phyloP scores from a whole-genome alignment of 1,140 invertebrate genomes.

The Hycleus phaleratus region DNA sequence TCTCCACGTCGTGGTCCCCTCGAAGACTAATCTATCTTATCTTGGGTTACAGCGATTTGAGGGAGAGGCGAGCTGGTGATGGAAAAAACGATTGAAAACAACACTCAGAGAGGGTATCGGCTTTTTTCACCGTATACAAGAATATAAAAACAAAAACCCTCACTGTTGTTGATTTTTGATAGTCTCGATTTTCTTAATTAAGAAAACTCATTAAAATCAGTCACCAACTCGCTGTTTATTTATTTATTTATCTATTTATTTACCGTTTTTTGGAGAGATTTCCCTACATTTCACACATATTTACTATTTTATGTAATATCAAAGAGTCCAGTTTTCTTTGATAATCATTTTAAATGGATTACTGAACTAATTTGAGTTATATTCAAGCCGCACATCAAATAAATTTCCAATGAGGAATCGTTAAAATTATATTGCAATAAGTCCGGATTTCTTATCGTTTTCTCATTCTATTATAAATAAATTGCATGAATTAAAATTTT shows the following conservation, averaged over 20 bases:
- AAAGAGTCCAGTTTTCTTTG: slow-evolving; percentile 5
- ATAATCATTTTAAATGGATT: slow-evolving; percentile 1
- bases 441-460: too few relatives aligned
- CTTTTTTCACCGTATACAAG: not conserved
- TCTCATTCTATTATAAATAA: too few relatives aligned
- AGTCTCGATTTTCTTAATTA: not conserved
- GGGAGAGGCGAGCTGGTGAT: too few relatives aligned
- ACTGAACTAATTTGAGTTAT: slow-evolving; percentile 7
- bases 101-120: slow-evolving; percentile 8
- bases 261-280: too few relatives aligned
- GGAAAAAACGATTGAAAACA: not conserved
- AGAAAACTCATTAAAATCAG: too few relatives aligned
- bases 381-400: slow-evolving; percentile 5
- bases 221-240: too few relatives aligned
- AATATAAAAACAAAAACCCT: not conserved
- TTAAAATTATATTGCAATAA: too few relatives aligned
- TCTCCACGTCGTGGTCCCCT: slow-evolving; percentile 12
- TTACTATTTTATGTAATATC: slow-evolving; percentile 1
- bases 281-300: not conserved
- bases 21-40: slow-evolving; percentile 16
- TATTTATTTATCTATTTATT: too few relatives aligned
- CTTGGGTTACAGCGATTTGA: slow-evolving; percentile 2
- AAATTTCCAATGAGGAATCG: not conserved
- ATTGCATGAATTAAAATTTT: too few relatives aligned
- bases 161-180: not conserved